phyloP scores from a whole-genome alignment of 2,797 vertebrate genomes.

The Rhinoraja longicauda region DNA sequence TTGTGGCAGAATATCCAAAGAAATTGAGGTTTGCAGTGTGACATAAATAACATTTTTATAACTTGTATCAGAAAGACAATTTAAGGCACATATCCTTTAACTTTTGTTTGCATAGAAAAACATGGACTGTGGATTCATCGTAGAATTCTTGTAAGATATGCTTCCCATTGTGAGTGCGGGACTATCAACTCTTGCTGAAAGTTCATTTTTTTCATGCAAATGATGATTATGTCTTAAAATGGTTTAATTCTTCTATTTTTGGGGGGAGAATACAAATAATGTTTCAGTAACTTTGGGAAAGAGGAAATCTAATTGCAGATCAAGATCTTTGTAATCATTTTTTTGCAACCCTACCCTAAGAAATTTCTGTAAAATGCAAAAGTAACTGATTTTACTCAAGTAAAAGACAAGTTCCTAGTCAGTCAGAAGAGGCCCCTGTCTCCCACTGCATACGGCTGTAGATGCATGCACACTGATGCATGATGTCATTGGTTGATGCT shows the following conservation, averaged over 20 bases:
- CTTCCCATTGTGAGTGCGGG: background rate
- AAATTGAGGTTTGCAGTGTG: background rate
- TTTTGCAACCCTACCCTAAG: background rate
- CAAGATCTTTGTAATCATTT: background rate
- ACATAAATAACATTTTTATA: background rate
- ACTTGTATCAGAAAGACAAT: background rate
- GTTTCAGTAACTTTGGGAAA: background rate
- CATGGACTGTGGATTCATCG: background rate
- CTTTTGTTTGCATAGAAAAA: background rate
- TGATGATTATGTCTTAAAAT: background rate
- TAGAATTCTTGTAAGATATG: background rate
- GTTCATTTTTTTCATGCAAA: background rate
- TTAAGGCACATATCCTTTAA: background rate
- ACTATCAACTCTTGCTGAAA: background rate
- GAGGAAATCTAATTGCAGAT: background rate
- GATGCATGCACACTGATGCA: constrained; percentile 56
- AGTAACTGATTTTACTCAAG: constrained; percentile 41
- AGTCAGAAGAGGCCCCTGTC: constrained; percentile 62
- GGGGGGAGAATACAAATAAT: background rate
- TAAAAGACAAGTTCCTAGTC: constrained; percentile 49
- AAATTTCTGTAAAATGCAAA: background rate
- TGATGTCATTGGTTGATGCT: constrained; percentile 66
- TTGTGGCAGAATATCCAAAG: background rate
- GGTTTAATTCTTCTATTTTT: background rate
- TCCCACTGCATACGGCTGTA: constrained; percentile 54